phyloP scores from a whole-genome alignment of 2,113 vertebrate genomes.

The Cervus canadensis region DNA sequence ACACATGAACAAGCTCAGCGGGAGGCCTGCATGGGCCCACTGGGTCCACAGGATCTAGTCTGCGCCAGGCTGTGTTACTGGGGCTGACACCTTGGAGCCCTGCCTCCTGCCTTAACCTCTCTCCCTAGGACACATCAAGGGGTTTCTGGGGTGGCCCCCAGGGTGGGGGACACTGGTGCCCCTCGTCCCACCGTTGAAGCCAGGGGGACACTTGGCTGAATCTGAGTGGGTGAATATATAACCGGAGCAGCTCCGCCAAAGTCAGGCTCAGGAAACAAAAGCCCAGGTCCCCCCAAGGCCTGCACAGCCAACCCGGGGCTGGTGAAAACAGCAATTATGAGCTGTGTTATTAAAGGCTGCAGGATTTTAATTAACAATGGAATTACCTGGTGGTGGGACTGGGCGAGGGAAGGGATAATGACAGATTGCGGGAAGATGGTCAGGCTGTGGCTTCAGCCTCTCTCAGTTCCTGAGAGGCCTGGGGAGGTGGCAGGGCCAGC shows the following conservation, averaged over 20 bases:
- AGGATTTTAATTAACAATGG: slow-evolving; percentile 55
- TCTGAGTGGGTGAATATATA: background rate
- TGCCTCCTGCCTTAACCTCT: background rate
- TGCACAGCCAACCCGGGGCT: background rate
- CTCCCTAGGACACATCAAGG: background rate
- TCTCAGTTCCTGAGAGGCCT: background rate
- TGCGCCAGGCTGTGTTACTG: rapidly evolving
- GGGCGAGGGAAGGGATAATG: background rate
- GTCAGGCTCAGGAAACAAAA: background rate
- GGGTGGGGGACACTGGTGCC: rapidly evolving
- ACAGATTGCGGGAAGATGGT: background rate
- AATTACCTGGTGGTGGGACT: slow-evolving; percentile 23
- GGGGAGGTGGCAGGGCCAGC: background rate
- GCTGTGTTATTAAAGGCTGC: slow-evolving; percentile 31
- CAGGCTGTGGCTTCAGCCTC: background rate
- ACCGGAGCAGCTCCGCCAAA: background rate
- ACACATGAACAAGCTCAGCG: rapidly evolving
- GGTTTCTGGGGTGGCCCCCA: background rate
- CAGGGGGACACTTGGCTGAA: background rate
- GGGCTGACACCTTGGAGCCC: background rate
- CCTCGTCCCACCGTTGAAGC: rapidly evolving
- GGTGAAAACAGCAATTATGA: slow-evolving; percentile 25
- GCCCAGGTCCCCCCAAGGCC: background rate
- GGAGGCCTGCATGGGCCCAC: background rate
- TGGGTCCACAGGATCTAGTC: no score